Evolutionary conservation across 2,888 invertebrate species (phyloP), one percentile per base, ranked within the genome.

Genomic region (Pseudococcus viburni): DNA sequence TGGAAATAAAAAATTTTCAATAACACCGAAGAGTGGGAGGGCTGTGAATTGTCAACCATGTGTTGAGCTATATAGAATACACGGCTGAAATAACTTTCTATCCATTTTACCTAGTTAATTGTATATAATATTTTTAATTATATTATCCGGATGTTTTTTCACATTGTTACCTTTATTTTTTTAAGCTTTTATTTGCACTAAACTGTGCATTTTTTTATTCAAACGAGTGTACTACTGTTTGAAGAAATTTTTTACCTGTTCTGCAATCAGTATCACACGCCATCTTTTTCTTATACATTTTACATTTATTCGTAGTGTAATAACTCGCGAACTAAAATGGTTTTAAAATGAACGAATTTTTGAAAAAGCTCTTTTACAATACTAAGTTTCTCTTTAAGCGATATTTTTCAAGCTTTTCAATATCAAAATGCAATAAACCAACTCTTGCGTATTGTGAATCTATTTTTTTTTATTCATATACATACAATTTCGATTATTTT

Each of bases 1-100:
- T 22, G 9, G 4, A 59, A 33, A 19, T 19, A 59, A 64, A n/a
- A 55, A 1, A n/a, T 64, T 85, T 77, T 87, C 48, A 86, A 42
- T 86, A 86, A 87, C 77, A 73, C 12, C 33, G 68, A 33, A 86
- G 86, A 86, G 59, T 68, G 86, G 86, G 86, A 86, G 86, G 86
- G 86, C 42, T 86, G 80, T 83, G 86, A 86, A 86, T 86, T 86
- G 51, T 86, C 22, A 46, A 15, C 46, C 86, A 68, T 86, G 86
- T 86, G 68, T 86, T 68, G 64, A 86, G 68, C 64, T 42, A 59
- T 39, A 68, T 85, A 86, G 68, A 86, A 86, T 86, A 86, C 86
- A 86, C 68, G 68, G 64, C 46, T 86, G 19, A 46, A 86, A 59
- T 59, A 86, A 86, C 86, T 77, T 68, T 73, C 42, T 83, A 83